phyloP scores from a whole-genome alignment of 1,140 invertebrate genomes.

The Bombus ignitus region DNA sequence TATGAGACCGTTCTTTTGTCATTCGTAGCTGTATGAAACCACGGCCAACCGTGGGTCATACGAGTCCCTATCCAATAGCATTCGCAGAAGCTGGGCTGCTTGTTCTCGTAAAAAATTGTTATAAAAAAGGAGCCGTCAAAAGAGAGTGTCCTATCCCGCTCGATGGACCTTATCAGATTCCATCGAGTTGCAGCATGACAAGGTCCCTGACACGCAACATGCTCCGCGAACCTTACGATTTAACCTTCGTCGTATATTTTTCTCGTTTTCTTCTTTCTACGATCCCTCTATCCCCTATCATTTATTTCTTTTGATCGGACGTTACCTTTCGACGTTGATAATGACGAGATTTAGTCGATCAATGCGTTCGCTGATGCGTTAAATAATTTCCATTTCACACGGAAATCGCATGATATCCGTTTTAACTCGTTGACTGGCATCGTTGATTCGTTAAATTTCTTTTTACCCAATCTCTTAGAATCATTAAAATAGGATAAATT shows the following conservation, averaged over 20 bases:
- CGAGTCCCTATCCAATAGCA: constrained; percentile 1
- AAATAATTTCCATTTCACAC: no score
- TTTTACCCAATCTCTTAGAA: no score
- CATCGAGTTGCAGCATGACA: constrained; percentile 25
- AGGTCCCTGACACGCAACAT: neutral
- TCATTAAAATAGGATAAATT: no score
- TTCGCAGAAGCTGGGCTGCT: neutral
- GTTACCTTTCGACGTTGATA: accelerated
- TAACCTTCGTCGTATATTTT: neutral
- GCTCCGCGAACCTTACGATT: neutral
- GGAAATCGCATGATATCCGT: no score
- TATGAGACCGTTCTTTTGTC: neutral
- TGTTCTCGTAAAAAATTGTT: constrained; percentile 18
- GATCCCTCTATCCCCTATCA: neutral
- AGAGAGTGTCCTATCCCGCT: constrained; percentile 1
- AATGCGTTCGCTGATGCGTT: neutral
- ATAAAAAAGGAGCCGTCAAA: constrained; percentile 16
- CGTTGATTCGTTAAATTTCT: no score
- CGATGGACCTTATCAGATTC: constrained; percentile 40
- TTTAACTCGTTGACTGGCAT: no score
- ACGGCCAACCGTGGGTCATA: neutral
- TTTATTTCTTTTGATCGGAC: neutral
- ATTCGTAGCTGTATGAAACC: neutral
- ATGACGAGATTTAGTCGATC: neutral
- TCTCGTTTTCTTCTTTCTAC: neutral